phyloP scores from a whole-genome alignment of 2,113 vertebrate species.

The Taxidea taxus region DNA sequence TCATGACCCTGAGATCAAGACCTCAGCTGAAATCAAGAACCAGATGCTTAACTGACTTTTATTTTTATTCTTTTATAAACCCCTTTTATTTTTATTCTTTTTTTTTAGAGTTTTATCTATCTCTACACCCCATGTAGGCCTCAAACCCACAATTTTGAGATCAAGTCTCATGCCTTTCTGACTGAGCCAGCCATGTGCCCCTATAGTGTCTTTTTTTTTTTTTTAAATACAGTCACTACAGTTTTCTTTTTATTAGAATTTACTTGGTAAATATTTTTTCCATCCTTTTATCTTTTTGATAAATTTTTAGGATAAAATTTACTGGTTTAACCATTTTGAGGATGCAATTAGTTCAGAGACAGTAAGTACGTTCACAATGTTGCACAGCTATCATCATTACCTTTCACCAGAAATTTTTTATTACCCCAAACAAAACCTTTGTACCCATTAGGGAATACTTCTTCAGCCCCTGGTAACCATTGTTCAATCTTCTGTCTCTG shows the following conservation, averaged over 20 bases:
- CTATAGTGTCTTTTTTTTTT: background rate
- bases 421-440: background rate
- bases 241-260: conserved; percentile 18
- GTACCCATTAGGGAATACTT: background rate
- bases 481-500: too few species aligned
- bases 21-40: too few species aligned
- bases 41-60: too few species aligned
- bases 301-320: background rate
- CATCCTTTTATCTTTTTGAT: background rate
- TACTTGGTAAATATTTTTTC: background rate
- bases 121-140: background rate
- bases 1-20: too few species aligned
- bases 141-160: background rate
- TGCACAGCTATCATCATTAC: background rate
- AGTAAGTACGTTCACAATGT: background rate
- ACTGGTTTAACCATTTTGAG: background rate
- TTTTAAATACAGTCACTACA: background rate
- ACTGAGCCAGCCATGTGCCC: background rate
- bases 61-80: background rate
- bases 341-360: background rate
- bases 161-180: background rate
- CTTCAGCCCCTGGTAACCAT: background rate
- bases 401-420: background rate
- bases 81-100: background rate
- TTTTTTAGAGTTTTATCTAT: background rate